Percentiles rank a stretch among this genome's conserved stretches.
Conservation (phyloP, 2,888 invertebrate species). For the Harpagoxenus sublaevis region DNA sequence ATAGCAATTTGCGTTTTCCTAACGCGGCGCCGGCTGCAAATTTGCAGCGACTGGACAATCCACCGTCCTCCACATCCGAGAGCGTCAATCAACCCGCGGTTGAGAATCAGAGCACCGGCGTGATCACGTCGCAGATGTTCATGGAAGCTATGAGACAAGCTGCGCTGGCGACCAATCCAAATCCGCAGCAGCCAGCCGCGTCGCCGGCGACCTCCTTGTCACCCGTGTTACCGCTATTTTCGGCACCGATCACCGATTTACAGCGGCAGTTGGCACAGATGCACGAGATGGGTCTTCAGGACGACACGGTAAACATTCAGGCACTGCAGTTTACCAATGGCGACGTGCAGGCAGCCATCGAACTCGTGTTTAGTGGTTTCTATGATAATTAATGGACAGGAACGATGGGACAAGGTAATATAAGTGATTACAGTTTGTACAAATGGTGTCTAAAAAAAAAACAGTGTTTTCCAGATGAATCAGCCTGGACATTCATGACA, state of each 20-base stretch:
- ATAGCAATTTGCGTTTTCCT: constrained; percentile 18
- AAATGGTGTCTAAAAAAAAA: not conserved
- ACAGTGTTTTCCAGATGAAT: constrained; percentile 8
- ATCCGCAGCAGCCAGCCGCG: constrained; percentile 49
- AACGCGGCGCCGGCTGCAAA: constrained; percentile 67
- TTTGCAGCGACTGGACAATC: constrained; percentile 31
- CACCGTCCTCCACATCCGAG: constrained; percentile 87
- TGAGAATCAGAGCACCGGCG: constrained; percentile 77
- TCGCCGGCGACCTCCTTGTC: constrained; percentile 71
- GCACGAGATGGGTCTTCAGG: constrained; percentile 96
- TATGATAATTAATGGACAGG: constrained; percentile 79
- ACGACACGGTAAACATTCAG: constrained; percentile 94
- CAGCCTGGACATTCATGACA: not conserved
- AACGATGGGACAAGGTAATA: constrained; percentile 7
- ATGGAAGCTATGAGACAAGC: constrained; percentile 93
- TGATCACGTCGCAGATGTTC: constrained; percentile 93
- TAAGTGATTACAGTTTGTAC: constrained; percentile 13
- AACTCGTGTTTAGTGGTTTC: constrained; percentile 93
- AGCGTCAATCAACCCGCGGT: constrained; percentile 86
- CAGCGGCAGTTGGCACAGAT: constrained; percentile 91
- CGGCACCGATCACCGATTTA: constrained; percentile 77
- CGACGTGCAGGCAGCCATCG: constrained; percentile 96
- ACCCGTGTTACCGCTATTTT: constrained; percentile 72
- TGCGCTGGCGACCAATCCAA: constrained; percentile 84
- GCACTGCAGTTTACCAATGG: constrained; percentile 94